A percentile compares a stretch with the other conserved stretches of the same genome.
phyloP scores from a whole-genome alignment of 1,140 invertebrate genomes.

The Listronotus oregonensis region DNA sequence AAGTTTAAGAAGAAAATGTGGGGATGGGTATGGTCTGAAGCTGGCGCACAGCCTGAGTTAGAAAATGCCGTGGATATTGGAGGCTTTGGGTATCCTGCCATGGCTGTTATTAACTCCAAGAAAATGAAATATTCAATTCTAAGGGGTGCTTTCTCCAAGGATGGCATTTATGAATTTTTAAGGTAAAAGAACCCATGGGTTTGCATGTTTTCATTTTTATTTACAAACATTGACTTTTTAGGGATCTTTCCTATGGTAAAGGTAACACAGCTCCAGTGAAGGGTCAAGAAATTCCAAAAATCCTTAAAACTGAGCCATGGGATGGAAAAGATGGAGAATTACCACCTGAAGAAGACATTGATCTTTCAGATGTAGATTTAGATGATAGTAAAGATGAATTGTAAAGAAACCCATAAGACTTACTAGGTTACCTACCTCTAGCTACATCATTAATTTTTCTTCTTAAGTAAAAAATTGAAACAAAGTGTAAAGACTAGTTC shows the following conservation, averaged over 20 bases:
- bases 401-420: constrained; percentile 59
- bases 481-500: constrained; percentile 1
- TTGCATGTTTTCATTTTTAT: background rate
- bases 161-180: constrained; percentile 73
- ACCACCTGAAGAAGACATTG: constrained; percentile 89
- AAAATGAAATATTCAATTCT: constrained; percentile 97
- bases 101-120: constrained; percentile 95
- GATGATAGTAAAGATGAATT: constrained; percentile 82
- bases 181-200: constrained; percentile 32
- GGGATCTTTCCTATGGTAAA: constrained; percentile 93
- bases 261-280: constrained; percentile 90
- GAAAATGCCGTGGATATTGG: constrained; percentile 90
- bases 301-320: constrained; percentile 80
- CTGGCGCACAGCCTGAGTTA: constrained; percentile 69
- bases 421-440: constrained; percentile 15
- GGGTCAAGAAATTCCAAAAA: constrained; percentile 82
- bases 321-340: constrained; percentile 96
- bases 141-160: constrained; percentile 91
- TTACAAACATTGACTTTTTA: constrained; percentile 53
- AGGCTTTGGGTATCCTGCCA: constrained; percentile 88
- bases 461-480: background rate
- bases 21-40: constrained; percentile 68
- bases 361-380: constrained; percentile 88
- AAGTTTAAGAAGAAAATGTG: constrained; percentile 96
- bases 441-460: background rate